A percentile compares a stretch with the other conserved stretches of the same genome.
Conservation (phyloP, 1,140 invertebrate species). For the Mylabris phalerata region DNA sequence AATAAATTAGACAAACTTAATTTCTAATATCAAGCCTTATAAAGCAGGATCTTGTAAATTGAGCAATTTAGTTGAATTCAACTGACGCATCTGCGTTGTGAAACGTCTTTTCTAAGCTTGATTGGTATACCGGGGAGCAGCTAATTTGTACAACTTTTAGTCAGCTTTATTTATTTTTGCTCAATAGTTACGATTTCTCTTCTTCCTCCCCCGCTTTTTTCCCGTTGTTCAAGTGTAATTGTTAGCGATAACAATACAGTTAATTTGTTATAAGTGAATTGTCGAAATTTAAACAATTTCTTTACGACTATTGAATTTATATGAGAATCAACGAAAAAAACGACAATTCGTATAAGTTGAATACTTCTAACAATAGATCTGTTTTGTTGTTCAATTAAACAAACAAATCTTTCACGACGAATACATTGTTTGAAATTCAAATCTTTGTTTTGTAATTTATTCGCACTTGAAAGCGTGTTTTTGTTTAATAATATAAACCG, state of each 20-base stretch:
- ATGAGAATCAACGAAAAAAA: too few relatives aligned
- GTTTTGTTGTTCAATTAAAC: too few relatives aligned
- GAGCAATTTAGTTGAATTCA: conserved; percentile 13
- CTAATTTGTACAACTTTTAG: neutral
- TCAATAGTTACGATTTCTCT: neutral
- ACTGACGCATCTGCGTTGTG: conserved; percentile 13
- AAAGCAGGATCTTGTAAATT: conserved; percentile 16
- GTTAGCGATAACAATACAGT: neutral
- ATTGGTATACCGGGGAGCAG: conserved; percentile 1
- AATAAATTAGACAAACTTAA: conserved; percentile 13
- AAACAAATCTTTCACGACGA: too few relatives aligned
- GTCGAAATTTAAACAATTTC: neutral
- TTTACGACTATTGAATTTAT: too few relatives aligned
- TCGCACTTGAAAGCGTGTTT: too few relatives aligned
- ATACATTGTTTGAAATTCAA: too few relatives aligned
- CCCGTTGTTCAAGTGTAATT: neutral
- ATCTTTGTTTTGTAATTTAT: too few relatives aligned
- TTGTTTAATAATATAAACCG: too few relatives aligned
- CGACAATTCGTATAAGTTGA: too few relatives aligned
- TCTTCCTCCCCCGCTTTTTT: neutral
- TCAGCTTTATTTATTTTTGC: neutral
- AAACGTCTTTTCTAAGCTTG: conserved; percentile 11
- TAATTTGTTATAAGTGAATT: neutral
- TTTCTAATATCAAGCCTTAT: conserved; percentile 14
- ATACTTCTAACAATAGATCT: too few relatives aligned